Conservation (phyloP, 1,140 invertebrate species). For the Drosophila quadrilineata region DNA sequence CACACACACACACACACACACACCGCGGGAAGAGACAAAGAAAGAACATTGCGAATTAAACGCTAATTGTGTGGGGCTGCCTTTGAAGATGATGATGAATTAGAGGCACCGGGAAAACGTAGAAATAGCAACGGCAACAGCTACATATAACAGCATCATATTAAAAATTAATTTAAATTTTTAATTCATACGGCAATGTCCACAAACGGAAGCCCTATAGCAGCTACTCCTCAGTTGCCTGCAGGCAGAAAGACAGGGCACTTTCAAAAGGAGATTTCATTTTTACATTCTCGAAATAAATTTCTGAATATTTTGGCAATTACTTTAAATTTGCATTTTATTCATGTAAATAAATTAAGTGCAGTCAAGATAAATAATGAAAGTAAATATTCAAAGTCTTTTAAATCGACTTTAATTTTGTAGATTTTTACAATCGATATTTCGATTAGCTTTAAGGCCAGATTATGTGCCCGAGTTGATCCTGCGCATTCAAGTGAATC, state of each 20-base stretch:
- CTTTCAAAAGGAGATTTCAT: not conserved
- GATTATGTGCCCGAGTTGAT: slow-evolving; percentile 11
- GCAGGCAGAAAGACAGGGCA: not conserved
- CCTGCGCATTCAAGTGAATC: slow-evolving; percentile 27
- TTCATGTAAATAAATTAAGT: too few species aligned
- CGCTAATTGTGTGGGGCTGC: slow-evolving; percentile 54
- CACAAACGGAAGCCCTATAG: slow-evolving; percentile 16
- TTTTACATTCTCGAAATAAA: too few species aligned
- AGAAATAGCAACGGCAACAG: slow-evolving; percentile 20
- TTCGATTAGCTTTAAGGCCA: not conserved
- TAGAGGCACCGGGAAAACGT: not conserved
- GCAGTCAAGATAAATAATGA: too few species aligned
- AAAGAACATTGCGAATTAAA: slow-evolving; percentile 63
- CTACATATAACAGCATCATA: too few species aligned
- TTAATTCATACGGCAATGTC: slow-evolving; percentile 52
- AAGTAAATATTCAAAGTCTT: too few species aligned
- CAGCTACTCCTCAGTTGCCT: not conserved
- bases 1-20: slow-evolving; percentile 19
- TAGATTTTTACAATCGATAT: not conserved
- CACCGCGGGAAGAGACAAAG: too few species aligned
- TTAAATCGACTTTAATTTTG: not conserved
- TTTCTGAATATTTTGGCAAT: too few species aligned
- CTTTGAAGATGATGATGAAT: slow-evolving; percentile 73
- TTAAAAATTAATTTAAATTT: slow-evolving; percentile 76
- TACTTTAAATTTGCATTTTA: too few species aligned